These are phyloP conservation scores for Strongylocentrotus purpuratus DNA, from an alignment of 35 echinoderm and acorn worm genomes.

Conservation along the genomic window DNA sequence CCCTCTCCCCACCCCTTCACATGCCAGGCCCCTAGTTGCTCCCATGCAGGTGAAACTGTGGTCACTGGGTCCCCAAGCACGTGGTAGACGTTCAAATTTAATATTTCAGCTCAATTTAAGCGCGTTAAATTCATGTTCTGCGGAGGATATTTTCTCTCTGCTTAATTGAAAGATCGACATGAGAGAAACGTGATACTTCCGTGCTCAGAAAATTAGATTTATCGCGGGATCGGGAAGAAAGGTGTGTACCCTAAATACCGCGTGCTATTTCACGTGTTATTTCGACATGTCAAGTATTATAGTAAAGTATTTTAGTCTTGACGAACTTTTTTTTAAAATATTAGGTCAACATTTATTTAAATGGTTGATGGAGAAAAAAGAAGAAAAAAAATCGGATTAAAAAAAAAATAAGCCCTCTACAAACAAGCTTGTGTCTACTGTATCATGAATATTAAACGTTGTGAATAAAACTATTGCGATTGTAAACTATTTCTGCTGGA, in stretches of 20 bases:
- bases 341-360: no score
- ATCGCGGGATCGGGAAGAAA: not conserved
- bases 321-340: no score
- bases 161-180: not conserved
- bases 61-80: not conserved
- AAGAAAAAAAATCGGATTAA: no score
- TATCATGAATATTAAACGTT: no score
- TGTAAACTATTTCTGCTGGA: no score
- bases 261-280: not conserved
- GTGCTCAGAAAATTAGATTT: not conserved
- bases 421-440: no score
- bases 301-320: no score
- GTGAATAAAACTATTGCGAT: no score
- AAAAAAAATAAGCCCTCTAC: no score
- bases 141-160: not conserved
- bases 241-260: not conserved
- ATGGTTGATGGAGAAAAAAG: no score
- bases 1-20: not conserved
- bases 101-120: not conserved
- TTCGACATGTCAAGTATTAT: not conserved
- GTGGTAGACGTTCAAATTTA: slow-evolving; percentile 12
- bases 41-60: not conserved
- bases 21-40: not conserved
- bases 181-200: not conserved
- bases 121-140: not conserved